phyloP scores from a whole-genome alignment of 2,888 invertebrate genomes.

The Salpingus planirostris region DNA sequence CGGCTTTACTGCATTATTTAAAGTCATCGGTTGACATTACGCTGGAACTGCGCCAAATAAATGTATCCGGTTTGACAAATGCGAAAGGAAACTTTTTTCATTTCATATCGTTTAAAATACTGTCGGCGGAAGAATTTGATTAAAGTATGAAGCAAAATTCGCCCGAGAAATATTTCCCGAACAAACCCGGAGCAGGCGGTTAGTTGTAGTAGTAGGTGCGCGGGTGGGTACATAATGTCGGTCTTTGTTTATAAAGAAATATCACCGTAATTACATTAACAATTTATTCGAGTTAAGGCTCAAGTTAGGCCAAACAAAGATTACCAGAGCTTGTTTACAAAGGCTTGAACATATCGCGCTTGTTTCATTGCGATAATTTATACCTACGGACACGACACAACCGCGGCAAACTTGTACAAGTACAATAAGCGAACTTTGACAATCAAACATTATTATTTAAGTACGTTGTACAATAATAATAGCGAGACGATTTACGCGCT shows the following conservation, averaged over 20 bases:
- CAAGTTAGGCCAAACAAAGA: slow-evolving; percentile 4
- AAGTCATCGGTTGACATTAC: too few species aligned
- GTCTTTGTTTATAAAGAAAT: slow-evolving; percentile 6
- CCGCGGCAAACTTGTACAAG: slow-evolving; percentile 7
- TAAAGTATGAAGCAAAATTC: slow-evolving; percentile 13
- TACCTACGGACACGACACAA: too few species aligned
- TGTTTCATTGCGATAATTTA: slow-evolving; percentile 9
- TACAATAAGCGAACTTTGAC: slow-evolving; percentile 8
- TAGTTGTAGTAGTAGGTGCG: too few species aligned
- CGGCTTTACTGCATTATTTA: not conserved
- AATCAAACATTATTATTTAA: too few species aligned
- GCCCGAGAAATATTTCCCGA: slow-evolving; percentile 9
- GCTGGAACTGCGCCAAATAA: slow-evolving; percentile 10
- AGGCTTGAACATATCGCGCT: slow-evolving; percentile 6
- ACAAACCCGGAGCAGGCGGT: too few species aligned
- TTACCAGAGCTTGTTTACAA: too few species aligned
- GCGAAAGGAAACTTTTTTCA: slow-evolving; percentile 11
- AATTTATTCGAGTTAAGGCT: slow-evolving; percentile 5
- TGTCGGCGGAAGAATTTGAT: slow-evolving; percentile 12
- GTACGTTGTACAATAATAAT: too few species aligned
- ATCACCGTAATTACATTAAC: slow-evolving; percentile 6
- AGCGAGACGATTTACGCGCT: too few species aligned
- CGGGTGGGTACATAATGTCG: slow-evolving; percentile 1
- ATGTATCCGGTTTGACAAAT: slow-evolving; percentile 12
- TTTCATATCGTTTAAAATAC: slow-evolving; percentile 12